Conservation (phyloP, 2,888 invertebrate species). For the Trichopoda pennipes region DNA sequence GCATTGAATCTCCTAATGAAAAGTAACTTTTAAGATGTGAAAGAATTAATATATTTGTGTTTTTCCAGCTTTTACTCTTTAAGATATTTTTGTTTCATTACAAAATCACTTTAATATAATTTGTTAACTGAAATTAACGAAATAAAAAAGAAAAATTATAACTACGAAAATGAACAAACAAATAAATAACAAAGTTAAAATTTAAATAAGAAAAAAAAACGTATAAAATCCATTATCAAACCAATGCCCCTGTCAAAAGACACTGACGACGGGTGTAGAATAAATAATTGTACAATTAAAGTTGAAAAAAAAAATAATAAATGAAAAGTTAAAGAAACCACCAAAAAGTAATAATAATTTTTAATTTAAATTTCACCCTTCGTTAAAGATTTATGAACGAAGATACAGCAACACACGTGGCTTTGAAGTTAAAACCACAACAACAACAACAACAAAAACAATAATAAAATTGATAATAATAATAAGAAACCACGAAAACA, state of each 20-base stretch:
- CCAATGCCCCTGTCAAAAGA: constrained; percentile 58
- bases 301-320: constrained; percentile 10
- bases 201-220: constrained; percentile 17
- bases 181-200: constrained; percentile 9
- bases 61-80: constrained; percentile 1
- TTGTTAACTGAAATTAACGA: constrained; percentile 21
- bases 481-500: not conserved
- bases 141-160: constrained; percentile 43
- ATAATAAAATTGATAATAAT: not conserved
- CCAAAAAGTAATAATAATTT: constrained; percentile 29
- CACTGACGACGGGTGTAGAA: constrained; percentile 55
- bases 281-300: constrained; percentile 62
- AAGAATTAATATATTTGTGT: not conserved
- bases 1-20: constrained; percentile 31
- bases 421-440: not conserved
- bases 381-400: constrained; percentile 21
- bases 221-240: constrained; percentile 55
- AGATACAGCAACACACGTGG: constrained; percentile 15
- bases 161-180: constrained; percentile 40
- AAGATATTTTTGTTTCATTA: not conserved
- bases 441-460: not conserved
- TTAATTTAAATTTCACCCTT: constrained; percentile 41
- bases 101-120: not conserved
- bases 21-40: constrained; percentile 26
- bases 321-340: not conserved